phyloP scores from a whole-genome alignment of 1,140 invertebrate species.

The Drosophila nigrodunni region DNA sequence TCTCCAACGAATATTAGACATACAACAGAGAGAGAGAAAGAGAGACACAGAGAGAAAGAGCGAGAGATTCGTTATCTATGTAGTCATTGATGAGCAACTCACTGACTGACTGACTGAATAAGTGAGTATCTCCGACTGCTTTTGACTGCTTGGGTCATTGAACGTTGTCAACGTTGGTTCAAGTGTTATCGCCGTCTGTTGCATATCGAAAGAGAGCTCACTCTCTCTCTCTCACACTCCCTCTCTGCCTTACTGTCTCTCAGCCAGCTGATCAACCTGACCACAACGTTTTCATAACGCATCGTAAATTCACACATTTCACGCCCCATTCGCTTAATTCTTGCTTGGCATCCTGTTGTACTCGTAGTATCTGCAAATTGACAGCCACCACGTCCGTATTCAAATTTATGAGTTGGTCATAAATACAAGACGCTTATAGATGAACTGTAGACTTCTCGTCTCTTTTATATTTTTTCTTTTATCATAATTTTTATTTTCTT shows the following conservation, averaged over 20 bases:
- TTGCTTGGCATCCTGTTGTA: slow-evolving; percentile 55
- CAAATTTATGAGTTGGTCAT: slow-evolving; percentile 69
- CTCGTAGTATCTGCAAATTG: slow-evolving; percentile 55
- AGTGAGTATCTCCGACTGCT: slow-evolving; percentile 7
- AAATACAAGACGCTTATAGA: slow-evolving; percentile 47
- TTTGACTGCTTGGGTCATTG: slow-evolving; percentile 56
- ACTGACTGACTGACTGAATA: slow-evolving; percentile 26
- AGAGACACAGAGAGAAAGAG: slow-evolving; percentile 1
- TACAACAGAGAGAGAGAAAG: not conserved
- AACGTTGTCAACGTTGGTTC: slow-evolving; percentile 58
- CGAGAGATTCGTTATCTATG: slow-evolving; percentile 37
- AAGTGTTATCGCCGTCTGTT: slow-evolving; percentile 37
- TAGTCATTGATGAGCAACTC: slow-evolving; percentile 34
- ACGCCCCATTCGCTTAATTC: slow-evolving; percentile 63
- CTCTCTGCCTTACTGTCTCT: no score
- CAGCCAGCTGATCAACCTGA: slow-evolving; percentile 42
- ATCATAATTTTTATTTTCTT: slow-evolving; percentile 54
- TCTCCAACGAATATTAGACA: not conserved
- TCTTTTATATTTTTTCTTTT: not conserved
- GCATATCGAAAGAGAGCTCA: slow-evolving; percentile 11
- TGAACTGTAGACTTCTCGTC: not conserved
- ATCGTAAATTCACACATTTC: slow-evolving; percentile 76
- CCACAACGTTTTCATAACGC: slow-evolving; percentile 41
- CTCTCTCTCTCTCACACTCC: no score
- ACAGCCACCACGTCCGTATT: slow-evolving; percentile 71